Conservation (phyloP, 2,113 vertebrate species). For the Corythornis vintsioides region DNA sequence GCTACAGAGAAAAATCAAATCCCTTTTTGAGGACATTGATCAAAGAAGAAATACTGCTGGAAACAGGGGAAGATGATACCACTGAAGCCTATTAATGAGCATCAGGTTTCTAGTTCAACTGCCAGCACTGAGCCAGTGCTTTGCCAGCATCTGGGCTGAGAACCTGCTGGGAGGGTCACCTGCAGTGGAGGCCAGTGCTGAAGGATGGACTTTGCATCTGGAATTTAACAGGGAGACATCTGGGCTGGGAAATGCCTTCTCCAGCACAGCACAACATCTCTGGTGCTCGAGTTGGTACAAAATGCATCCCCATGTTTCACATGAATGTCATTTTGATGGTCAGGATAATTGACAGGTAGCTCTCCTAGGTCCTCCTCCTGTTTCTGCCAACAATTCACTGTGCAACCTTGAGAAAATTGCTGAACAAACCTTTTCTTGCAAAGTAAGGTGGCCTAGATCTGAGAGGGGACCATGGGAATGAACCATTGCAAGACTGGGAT, state of each 20-base stretch:
- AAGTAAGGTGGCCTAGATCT: neutral
- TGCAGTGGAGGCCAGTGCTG: neutral
- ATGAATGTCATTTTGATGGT: neutral
- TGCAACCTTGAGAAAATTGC: neutral
- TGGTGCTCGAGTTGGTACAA: neutral
- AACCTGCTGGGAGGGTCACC: constrained; percentile 17
- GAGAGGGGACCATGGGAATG: neutral
- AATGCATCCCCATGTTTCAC: neutral
- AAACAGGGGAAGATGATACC: neutral
- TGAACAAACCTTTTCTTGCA: neutral
- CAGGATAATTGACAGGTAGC: neutral
- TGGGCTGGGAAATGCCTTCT: neutral
- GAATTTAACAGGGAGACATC: neutral
- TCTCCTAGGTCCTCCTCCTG: neutral
- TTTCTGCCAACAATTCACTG: neutral
- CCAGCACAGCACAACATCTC: neutral
- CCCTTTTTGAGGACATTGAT: neutral
- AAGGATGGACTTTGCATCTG: constrained; percentile 3
- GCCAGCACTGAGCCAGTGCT: neutral
- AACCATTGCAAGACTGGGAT: neutral
- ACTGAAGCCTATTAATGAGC: constrained; percentile 17
- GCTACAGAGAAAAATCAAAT: neutral
- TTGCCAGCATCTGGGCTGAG: neutral
- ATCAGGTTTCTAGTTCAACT: neutral
- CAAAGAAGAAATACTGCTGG: neutral